These are phyloP conservation scores for Trissolcus brochymenae DNA, from an alignment of 2,888 invertebrate genomes.

Conservation along the genomic window DNA sequence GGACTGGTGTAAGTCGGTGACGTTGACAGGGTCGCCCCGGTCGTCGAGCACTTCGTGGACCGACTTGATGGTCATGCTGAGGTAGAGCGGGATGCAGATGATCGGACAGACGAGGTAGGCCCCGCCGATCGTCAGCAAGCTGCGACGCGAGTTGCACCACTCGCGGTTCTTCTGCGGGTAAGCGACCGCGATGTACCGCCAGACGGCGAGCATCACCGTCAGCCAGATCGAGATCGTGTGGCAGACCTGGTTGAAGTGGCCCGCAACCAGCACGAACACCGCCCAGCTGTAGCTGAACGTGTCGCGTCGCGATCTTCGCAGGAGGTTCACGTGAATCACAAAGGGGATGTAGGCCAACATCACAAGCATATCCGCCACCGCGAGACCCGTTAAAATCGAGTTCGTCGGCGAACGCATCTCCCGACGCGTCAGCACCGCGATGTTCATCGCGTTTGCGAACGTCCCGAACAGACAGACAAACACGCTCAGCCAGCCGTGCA, in stretches of 20 bases:
- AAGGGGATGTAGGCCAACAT: conserved; percentile 97
- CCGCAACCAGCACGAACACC: conserved; percentile 91
- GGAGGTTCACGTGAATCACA: conserved; percentile 87
- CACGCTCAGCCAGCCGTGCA: conserved; percentile 91
- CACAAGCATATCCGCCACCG: conserved; percentile 94
- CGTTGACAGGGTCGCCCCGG: conserved; percentile 78
- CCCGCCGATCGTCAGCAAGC: conserved; percentile 83
- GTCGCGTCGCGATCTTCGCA: conserved; percentile 77
- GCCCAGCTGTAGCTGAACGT: conserved; percentile 86
- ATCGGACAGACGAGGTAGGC: conserved; percentile 90
- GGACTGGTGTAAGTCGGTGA: conserved; percentile 71
- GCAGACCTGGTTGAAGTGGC: conserved; percentile 90
- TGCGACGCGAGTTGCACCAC: conserved; percentile 89
- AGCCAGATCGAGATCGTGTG: conserved; percentile 95
- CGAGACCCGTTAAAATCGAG: conserved; percentile 91
- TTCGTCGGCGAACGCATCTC: conserved; percentile 93
- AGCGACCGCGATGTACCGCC: conserved; percentile 92
- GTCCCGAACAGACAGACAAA: conserved; percentile 93
- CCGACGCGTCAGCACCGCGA: conserved; percentile 90
- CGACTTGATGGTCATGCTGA: conserved; percentile 85
- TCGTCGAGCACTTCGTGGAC: conserved; percentile 68
- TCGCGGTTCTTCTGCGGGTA: conserved; percentile 87
- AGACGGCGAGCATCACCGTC: conserved; percentile 93
- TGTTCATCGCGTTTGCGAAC: conserved; percentile 93
- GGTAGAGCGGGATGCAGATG: conserved; percentile 89